Base-by-base conservation (phyloP, 2,113 vertebrate species). In the Tragelaphus buxtoni region DNA sequence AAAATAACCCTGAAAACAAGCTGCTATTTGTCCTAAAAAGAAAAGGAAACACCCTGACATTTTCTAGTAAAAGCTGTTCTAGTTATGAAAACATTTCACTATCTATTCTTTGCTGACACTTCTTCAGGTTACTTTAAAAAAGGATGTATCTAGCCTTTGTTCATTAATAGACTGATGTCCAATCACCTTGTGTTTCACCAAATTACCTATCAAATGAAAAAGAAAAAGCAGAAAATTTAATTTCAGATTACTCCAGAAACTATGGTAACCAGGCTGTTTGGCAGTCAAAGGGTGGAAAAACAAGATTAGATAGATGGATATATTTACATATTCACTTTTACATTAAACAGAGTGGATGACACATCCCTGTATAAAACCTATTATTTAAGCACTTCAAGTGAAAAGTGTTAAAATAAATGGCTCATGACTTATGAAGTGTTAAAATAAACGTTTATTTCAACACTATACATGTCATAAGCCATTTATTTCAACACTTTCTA, bases 371-470 rank as follows among this genome's bases (percentile, higher is more conserved):
- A 98, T 98, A 98, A 99, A 98, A 98, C 98, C 98, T 98, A 98
- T 98, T 98, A 98, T 98, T 99, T 98, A 98, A 99, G 98, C 97
- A 98, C 98, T 98, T 99, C 98, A 98, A 98, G 96, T 97, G 98
- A 98, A 98, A 98, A 98, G 98, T 99, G 98, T 98, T 98, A 98
- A 99, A 99, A 98, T 98, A 98, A 98, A 98, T 98, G 98, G 98
- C 98, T 98, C 98, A 98, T 98, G 98, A 98, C 98, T 99, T 98
- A 98, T 97, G 98, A 98, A 97, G 98, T 98, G 98, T 98, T 99
- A 98, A 98, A 98, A 98, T 98, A 99, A 99, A 98, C 98, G 91
- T 98, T 99, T 98, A 98, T 98, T 99, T 98, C 98, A 98, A 98
- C 98, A 98, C 97, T 97, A 13, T 94, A 97, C 97, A 97, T 98